Evolutionary conservation across 2,888 invertebrate genomes (phyloP).

Genomic region (Acheta domesticus): DNA sequence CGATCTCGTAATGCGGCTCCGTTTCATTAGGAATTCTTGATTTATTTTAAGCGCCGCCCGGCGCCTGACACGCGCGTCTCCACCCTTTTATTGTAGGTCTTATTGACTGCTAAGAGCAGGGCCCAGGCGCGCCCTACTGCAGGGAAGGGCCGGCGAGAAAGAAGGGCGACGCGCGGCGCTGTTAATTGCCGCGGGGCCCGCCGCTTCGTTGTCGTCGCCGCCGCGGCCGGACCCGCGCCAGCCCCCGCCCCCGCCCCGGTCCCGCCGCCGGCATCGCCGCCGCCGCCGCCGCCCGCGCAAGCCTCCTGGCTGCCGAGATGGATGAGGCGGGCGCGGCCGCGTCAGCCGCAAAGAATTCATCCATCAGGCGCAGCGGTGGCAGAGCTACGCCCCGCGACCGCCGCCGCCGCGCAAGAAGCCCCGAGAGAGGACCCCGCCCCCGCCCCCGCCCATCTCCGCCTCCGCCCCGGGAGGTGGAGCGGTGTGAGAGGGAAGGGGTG

Average conservation of each 20-base stretch:
- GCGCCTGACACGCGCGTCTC: constrained; percentile 18
- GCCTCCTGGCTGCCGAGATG: not conserved
- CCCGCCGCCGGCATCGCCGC: not conserved
- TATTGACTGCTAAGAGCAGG: constrained; percentile 18
- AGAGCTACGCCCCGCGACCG: no score
- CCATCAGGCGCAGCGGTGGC: not conserved
- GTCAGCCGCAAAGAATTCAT: constrained; percentile 4
- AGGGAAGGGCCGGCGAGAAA: not conserved
- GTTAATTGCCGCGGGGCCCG: constrained; percentile 8
- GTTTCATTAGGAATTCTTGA: constrained; percentile 18
- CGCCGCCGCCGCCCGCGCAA: not conserved
- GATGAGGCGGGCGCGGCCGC: constrained; percentile 18
- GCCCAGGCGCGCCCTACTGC: not conserved
- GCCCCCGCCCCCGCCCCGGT: not conserved
- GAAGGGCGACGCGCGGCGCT: not conserved
- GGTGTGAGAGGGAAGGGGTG: no score
- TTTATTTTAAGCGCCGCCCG: constrained; percentile 9
- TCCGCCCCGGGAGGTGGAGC: no score
- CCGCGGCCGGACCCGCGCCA: not conserved
- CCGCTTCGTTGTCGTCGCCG: not conserved
- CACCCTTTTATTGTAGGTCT: constrained; percentile 18
- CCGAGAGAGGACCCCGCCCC: no score
- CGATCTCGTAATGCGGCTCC: not conserved
- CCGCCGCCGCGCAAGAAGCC: no score
- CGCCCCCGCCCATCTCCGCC: no score